Base-by-base conservation (phyloP, 2,797 vertebrate genomes). In the Podargus strigoides region DNA sequence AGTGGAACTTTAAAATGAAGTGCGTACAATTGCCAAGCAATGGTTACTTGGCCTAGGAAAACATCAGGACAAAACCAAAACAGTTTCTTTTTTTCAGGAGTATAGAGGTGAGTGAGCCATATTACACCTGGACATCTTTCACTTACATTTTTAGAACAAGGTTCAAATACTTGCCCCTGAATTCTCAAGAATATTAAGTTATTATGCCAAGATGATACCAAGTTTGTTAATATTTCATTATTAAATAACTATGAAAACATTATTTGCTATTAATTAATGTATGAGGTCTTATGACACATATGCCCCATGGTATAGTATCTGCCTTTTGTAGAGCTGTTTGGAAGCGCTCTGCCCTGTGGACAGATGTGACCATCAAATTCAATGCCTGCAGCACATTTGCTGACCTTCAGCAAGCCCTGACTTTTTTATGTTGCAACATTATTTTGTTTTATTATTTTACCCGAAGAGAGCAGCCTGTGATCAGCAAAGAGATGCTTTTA, bases 371-470 rank as follows among this genome's bases (percentile, higher is more conserved):
- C 78, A 91, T 89, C 72, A 91, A 89, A 87, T 91, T 94, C 87
- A 91, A 37, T 66, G 64, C 62, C 82, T 75, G 30, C 50, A 87
- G 85, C 53, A 80, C 19, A 78, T 75, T 93, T 92, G 21, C 62
- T 96, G 94, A 95, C 72, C 93, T 97, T 92, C 89, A 91, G 34
- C 42, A 72, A 95, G 42, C 78, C 89, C 75, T 93, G 64, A 50
- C n/a, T 89, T 83, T 88, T 94, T 93, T 77, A 85, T 94, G 84
- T 58, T 62, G 13, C 56, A 89, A 55, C 32, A 68, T 93, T 67
- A 89, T 94, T 93, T 87, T 85, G 67, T 87, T 95, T 96, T 95
- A 95, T 91, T 94, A 91, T 94, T 96, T 95, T 91, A 91, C 64
- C 64, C 64, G 0, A 90, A 93, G 78, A 92, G 75, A 95, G 72